Evolutionary conservation across 2,797 vertebrate species (phyloP).

Genomic region (Leptodactylus fallax): DNA sequence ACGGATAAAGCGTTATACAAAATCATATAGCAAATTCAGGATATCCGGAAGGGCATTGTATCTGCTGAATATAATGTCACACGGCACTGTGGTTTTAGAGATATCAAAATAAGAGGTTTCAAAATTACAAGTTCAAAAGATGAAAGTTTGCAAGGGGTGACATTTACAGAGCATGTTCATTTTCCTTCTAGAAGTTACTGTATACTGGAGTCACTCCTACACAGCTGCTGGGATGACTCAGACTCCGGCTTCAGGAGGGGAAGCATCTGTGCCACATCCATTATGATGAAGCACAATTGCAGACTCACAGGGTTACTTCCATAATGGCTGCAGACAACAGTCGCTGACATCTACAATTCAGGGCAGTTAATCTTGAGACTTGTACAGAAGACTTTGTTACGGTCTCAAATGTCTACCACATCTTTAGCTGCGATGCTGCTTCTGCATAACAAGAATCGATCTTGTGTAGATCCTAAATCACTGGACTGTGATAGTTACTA

Average conservation of each 20-base stretch:
- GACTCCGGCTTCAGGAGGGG: neutral
- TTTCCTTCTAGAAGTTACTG: neutral
- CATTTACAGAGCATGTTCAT: neutral
- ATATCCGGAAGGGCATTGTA: neutral
- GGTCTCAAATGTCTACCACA: neutral
- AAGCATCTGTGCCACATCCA: neutral
- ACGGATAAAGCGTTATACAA: neutral
- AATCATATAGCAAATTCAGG: neutral
- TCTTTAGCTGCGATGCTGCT: neutral
- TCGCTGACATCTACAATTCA: neutral
- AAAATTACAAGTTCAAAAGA: neutral
- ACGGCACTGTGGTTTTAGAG: neutral
- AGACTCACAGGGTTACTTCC: neutral
- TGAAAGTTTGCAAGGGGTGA: slow-evolving; percentile 5
- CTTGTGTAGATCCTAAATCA: no score
- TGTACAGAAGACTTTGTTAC: neutral
- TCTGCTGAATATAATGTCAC: neutral
- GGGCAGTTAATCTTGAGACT: neutral
- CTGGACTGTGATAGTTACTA: no score
- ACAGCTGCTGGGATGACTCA: neutral
- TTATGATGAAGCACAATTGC: neutral
- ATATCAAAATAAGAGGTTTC: no score
- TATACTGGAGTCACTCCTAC: neutral
- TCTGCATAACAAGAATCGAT: no score
- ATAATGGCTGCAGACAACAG: neutral